A percentile compares a stretch with the other conserved stretches of the same genome.
Conservation (phyloP, 2,797 vertebrate species). For the Pantherophis alleghaniensis region DNA sequence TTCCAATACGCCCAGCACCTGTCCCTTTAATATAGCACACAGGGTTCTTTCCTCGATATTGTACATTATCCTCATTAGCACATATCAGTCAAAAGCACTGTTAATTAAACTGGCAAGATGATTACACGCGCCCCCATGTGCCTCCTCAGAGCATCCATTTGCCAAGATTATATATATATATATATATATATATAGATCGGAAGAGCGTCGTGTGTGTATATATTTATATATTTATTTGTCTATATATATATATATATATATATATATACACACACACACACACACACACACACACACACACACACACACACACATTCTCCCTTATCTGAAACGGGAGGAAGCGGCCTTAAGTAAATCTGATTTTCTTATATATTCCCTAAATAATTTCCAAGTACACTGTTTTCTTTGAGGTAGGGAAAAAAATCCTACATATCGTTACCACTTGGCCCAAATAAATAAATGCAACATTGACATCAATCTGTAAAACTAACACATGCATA, state of each 20-base stretch:
- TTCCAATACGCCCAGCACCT: conserved; percentile 63
- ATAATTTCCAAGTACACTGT: conserved; percentile 50
- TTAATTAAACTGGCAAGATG: conserved; percentile 62
- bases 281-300: no score
- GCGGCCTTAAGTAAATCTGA: conserved; percentile 56
- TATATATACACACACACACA: conserved; percentile 35
- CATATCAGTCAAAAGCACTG: conserved; percentile 66
- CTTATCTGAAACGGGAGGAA: conserved; percentile 56
- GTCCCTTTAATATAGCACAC: conserved; percentile 67
- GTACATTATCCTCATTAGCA: conserved; percentile 69
- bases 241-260: conserved; percentile 25
- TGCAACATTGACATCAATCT: conserved; percentile 54
- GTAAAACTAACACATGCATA: conserved; percentile 63
- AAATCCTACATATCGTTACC: conserved; percentile 52
- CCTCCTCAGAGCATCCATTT: conserved; percentile 56
- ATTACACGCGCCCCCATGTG: conserved; percentile 61
- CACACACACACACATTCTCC: conserved; percentile 10
- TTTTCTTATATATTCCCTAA: conserved; percentile 49
- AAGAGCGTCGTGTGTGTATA: no score
- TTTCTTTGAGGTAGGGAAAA: conserved; percentile 47
- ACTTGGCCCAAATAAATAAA: conserved; percentile 58
- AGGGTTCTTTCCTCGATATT: conserved; percentile 63
- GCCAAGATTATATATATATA: conserved; percentile 30
- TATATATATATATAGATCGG: neutral
- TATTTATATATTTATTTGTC: no score